Base-by-base conservation (phyloP, 2,113 vertebrate genomes). In the Clarias batrachus region DNA sequence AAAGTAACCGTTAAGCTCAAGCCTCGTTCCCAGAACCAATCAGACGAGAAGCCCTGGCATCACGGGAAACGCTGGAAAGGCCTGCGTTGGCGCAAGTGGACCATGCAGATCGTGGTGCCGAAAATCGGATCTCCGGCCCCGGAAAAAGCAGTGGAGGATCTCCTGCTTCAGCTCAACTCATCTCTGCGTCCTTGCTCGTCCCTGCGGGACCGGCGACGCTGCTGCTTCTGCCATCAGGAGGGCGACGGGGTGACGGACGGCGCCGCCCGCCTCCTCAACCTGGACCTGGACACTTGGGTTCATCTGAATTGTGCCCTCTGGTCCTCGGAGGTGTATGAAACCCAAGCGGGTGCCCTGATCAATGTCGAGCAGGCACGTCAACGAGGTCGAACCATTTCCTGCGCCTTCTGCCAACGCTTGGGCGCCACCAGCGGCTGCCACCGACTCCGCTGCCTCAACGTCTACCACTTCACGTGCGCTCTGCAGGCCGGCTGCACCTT, bases 241-340 rank as follows among this genome's bases (percentile, higher is more conserved):
- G 98, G 98, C 0, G 98, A 99, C 0, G 98, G 98, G 13, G 86
- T 96, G 89, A 99, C 98, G 0, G 97, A 99, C 17, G 98, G 98
- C 25, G 96, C 98, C 1, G 98, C 98, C 0, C 92, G 98, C 89
- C 96, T 99, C 86, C 97, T 99, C 52, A 99, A 99, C 93, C 94
- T 99, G 3, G 98, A 99, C 91, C 94, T 99, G 68, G 98, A 99
- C 90, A 96, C 97, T 9, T 99, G 98, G 98, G 98, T 99, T 85
- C 98, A 99, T 92, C 92, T 99, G 87, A 99, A 99, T 90, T 99
- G 98, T 33, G 98, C 98, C 23, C 97, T 99, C 87, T 99, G 98
- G 98, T 99, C 98, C 70, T 97, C 97, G 0, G 98, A 99, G 93
- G 98, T 99, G 89, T 99, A 99, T 0, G 98, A 99, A 95, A 99